A percentile compares a stretch with the other conserved stretches of the same genome.
phyloP scores from a whole-genome alignment of 2,888 invertebrate genomes.

The Scaptomyza flava region DNA sequence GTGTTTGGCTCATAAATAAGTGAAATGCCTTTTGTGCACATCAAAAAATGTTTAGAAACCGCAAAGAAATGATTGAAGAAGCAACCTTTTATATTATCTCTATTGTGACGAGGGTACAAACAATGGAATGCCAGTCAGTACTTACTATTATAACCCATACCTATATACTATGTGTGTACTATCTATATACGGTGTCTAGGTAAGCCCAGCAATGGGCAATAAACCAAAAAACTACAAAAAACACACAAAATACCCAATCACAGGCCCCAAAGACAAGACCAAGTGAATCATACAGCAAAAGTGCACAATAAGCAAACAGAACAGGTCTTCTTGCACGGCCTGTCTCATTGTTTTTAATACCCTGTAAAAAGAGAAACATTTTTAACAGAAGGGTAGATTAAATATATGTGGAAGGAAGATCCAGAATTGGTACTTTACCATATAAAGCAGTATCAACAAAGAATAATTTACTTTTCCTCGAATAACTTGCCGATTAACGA shows the following conservation, averaged over 20 bases:
- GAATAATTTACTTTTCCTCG: too few relatives aligned
- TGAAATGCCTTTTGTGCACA: conserved; percentile 32
- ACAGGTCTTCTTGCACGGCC: conserved; percentile 47
- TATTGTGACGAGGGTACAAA: conserved; percentile 56
- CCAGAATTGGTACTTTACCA: too few relatives aligned
- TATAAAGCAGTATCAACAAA: too few relatives aligned
- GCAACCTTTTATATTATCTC: conserved; percentile 9
- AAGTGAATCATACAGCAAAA: conserved; percentile 70
- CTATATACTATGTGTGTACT: neutral
- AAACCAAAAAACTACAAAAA: conserved; percentile 6
- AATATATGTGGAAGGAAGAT: too few relatives aligned
- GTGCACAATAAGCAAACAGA: conserved; percentile 63
- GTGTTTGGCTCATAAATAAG: conserved; percentile 24
- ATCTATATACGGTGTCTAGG: neutral
- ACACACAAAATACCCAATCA: conserved; percentile 26
- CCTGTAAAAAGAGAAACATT: neutral
- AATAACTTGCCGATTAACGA: too few relatives aligned
- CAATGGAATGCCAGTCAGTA: conserved; percentile 7
- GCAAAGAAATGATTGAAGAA: conserved; percentile 24
- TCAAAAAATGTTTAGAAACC: conserved; percentile 40
- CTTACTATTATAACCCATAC: neutral
- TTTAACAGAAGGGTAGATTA: neutral
- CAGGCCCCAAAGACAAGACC: conserved; percentile 25
- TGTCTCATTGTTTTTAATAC: conserved; percentile 29
- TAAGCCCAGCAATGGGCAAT: conserved; percentile 15